Evolutionary conservation across 1,140 invertebrate species (phyloP).

Genomic region (Drosophila varians): DNA sequence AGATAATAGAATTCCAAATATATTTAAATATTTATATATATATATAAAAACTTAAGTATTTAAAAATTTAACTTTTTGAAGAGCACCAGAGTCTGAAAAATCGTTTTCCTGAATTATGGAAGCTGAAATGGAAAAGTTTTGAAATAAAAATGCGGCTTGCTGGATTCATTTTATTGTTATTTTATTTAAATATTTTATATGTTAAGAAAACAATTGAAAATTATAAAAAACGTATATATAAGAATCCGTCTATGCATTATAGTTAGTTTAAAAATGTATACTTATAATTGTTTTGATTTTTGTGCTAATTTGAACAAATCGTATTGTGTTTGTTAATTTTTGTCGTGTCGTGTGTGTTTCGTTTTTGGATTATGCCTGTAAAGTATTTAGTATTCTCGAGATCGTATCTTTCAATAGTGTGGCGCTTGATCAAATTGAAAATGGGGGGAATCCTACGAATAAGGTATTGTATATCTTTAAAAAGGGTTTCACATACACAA

Average conservation of each 20-base stretch:
- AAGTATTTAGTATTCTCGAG: constrained; percentile 57
- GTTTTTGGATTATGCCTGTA: constrained; percentile 4
- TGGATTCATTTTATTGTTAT: constrained; percentile 61
- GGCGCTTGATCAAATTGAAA: constrained; percentile 46
- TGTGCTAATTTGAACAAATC: constrained; percentile 57
- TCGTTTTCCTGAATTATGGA: too few relatives aligned
- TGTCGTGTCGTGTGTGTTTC: constrained; percentile 2
- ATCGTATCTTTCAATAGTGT: constrained; percentile 55
- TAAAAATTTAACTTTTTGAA: too few relatives aligned
- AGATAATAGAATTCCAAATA: too few relatives aligned
- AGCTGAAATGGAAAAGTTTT: too few relatives aligned
- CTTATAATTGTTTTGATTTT: constrained; percentile 56
- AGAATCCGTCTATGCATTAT: constrained; percentile 61
- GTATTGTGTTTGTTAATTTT: constrained; percentile 12
- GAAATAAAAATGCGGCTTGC: constrained; percentile 3
- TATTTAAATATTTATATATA: too few relatives aligned
- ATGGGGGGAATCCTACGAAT: constrained; percentile 34
- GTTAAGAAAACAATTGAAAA: constrained; percentile 77
- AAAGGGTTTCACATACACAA: constrained; percentile 24
- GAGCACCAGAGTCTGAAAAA: too few relatives aligned
- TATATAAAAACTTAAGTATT: too few relatives aligned
- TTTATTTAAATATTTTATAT: constrained; percentile 60
- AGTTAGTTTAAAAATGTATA: constrained; percentile 60
- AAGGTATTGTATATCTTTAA: constrained; percentile 26
- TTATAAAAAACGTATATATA: constrained; percentile 70